Conservation (phyloP, 2,888 invertebrate genomes). For the Conomelus anceps region DNA sequence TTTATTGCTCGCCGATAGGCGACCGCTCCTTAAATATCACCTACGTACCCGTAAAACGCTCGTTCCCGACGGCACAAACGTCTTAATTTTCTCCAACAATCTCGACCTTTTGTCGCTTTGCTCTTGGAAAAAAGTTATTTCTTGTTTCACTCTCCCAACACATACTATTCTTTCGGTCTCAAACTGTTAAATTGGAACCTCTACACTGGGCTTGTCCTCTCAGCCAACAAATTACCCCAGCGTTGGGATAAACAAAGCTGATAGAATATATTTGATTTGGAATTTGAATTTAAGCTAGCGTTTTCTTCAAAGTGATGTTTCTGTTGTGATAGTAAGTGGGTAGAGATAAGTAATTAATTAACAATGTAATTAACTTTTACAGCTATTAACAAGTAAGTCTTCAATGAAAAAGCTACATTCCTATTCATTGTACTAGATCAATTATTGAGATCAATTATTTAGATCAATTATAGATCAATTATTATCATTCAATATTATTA, state of each 20-base stretch:
- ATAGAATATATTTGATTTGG: background rate
- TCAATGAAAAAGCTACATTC: no score
- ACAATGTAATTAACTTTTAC: no score
- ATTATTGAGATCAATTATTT: no score
- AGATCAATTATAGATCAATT: no score
- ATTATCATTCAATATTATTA: no score
- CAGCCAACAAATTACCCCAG: background rate
- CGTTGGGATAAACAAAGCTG: background rate
- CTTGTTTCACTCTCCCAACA: background rate
- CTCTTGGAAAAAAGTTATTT: background rate
- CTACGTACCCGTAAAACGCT: background rate
- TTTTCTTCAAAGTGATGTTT: background rate
- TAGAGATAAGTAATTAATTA: background rate
- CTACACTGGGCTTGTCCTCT: background rate
- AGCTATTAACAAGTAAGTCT: no score
- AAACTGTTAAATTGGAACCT: background rate
- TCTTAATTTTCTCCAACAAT: background rate
- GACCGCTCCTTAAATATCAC: background rate
- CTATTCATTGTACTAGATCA: no score
- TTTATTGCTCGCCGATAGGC: constrained; percentile 10
- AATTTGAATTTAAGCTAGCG: no score
- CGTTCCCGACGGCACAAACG: background rate
- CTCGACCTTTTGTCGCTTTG: background rate
- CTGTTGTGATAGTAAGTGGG: background rate
- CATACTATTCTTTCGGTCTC: background rate